Conservation (phyloP, 1,140 invertebrate genomes). For the Tribolium castaneum region DNA sequence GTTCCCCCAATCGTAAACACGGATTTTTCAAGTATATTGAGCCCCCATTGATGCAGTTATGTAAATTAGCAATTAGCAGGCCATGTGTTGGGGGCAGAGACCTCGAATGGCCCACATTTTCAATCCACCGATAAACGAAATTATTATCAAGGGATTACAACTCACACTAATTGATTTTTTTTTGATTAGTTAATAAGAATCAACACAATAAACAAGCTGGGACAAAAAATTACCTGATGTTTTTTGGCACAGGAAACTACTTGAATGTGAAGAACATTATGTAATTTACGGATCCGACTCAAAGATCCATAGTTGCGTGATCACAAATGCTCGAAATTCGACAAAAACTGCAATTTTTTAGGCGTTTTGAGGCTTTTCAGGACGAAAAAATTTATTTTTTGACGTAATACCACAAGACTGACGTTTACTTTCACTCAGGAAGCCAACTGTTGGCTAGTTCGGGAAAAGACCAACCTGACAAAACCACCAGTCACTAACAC, state of each 20-base stretch:
- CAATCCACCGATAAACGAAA: background rate
- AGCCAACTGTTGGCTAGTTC: background rate
- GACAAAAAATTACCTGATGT: slow-evolving; percentile 19
- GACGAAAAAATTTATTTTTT: slow-evolving; percentile 16
- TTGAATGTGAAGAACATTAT: slow-evolving; percentile 3
- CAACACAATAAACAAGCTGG: background rate
- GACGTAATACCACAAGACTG: slow-evolving; percentile 1
- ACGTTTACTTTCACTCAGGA: background rate
- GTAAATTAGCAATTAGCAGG: background rate
- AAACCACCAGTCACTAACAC: background rate
- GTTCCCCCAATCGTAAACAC: background rate
- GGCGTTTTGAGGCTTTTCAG: background rate
- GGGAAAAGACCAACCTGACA: background rate
- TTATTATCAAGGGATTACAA: background rate
- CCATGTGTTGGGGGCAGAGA: background rate
- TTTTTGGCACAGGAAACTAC: slow-evolving; percentile 11
- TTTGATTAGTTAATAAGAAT: background rate
- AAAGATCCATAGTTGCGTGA: background rate
- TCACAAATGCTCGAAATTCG: background rate
- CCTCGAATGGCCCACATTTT: background rate
- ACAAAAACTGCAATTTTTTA: slow-evolving; percentile 4
- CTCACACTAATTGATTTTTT: background rate
- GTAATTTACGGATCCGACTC: background rate
- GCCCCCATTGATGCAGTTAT: background rate
- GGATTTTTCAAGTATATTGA: background rate